phyloP scores from a whole-genome alignment of 2,113 vertebrate genomes.

The Accipiter cooperii region DNA sequence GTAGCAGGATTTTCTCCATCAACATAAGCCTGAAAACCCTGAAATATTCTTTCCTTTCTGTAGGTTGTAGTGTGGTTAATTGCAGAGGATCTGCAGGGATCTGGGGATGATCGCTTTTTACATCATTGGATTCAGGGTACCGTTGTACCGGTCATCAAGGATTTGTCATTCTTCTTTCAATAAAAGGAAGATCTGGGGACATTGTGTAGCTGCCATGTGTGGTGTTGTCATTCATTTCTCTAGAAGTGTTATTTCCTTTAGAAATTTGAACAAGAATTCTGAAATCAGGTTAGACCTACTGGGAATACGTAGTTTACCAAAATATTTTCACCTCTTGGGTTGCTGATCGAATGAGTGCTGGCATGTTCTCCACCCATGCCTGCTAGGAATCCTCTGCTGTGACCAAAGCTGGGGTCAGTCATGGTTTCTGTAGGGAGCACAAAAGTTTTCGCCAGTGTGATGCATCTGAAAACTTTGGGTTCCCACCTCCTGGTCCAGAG shows the following conservation, averaged over 20 bases:
- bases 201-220: neutral
- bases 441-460: neutral
- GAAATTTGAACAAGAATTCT: neutral
- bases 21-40: neutral
- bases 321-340: neutral
- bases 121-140: neutral
- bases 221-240: neutral
- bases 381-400: neutral
- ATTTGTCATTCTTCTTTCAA: neutral
- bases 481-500: neutral
- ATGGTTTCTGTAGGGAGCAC: neutral
- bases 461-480: neutral
- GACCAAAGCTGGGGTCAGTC: neutral
- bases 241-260: neutral
- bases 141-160: neutral
- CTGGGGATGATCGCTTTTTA: rapidly evolving
- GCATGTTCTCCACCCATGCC: neutral
- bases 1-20: neutral
- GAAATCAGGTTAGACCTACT: neutral
- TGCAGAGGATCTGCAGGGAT: neutral
- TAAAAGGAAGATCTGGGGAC: neutral
- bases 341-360: neutral
- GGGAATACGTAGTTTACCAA: neutral
- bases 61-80: neutral
- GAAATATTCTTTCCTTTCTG: neutral